These are phyloP conservation scores for Rhogogaster chlorosoma DNA, from an alignment of 2,888 invertebrate genomes.

Conservation along the genomic window DNA sequence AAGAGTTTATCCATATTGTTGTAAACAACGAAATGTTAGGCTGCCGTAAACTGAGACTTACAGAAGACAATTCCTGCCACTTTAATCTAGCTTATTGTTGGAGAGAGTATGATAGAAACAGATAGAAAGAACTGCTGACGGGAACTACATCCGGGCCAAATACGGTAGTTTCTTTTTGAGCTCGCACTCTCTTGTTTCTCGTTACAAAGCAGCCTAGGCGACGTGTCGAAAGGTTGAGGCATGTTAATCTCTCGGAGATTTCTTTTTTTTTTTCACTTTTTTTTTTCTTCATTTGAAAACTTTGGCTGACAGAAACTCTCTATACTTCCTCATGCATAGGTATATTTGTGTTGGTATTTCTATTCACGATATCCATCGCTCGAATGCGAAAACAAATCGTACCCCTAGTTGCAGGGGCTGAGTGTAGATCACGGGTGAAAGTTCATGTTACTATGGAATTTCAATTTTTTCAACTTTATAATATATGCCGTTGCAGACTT, in stretches of 20 bases:
- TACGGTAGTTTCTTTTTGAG: neutral
- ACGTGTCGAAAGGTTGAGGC: slow-evolving; percentile 24
- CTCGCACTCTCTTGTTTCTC: neutral
- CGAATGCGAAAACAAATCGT: neutral
- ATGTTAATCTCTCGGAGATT: slow-evolving; percentile 49
- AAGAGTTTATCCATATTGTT: neutral
- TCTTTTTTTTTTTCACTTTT: neutral
- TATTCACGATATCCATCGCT: neutral
- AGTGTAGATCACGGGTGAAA: neutral
- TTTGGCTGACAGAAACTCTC: neutral
- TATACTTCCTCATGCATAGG: neutral
- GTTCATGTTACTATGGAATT: slow-evolving; percentile 11
- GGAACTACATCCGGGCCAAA: neutral
- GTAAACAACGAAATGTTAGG: neutral
- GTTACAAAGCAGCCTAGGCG: slow-evolving; percentile 1
- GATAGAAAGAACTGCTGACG: neutral
- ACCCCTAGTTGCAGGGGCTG: neutral
- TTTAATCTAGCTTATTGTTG: slow-evolving; percentile 35
- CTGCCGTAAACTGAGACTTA: slow-evolving; percentile 5
- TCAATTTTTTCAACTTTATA: slow-evolving; percentile 25
- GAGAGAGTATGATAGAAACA: neutral
- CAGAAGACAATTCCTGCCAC: slow-evolving; percentile 24
- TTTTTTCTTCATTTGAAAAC: neutral
- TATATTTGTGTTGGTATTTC: neutral
- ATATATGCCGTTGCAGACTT: too few species aligned